phyloP scores from a whole-genome alignment of 1,140 invertebrate genomes.

The Agrilus planipennis region DNA sequence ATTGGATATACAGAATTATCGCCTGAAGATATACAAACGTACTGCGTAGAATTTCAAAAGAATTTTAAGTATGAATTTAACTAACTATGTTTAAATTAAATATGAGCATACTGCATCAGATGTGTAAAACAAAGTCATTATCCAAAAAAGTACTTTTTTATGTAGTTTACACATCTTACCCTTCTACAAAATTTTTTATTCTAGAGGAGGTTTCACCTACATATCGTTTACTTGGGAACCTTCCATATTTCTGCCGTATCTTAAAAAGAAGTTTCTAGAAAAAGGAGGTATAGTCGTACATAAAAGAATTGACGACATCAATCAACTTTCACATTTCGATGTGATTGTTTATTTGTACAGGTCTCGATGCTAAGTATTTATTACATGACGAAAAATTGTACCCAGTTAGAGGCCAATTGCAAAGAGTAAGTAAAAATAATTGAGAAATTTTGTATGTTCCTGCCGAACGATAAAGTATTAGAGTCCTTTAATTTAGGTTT shows the following conservation, averaged over 20 bases:
- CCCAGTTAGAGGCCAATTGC: conserved; percentile 58
- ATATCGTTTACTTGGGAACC: conserved; percentile 50
- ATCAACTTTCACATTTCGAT: conserved; percentile 44
- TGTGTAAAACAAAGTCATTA: too few species aligned
- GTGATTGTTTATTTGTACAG: conserved; percentile 64
- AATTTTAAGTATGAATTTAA: conserved; percentile 32
- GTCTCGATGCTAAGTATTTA: conserved; percentile 45
- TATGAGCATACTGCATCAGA: too few species aligned
- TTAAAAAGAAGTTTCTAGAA: conserved; percentile 44
- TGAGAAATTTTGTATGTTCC: too few species aligned
- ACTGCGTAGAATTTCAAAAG: conserved; percentile 30
- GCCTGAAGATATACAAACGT: conserved; percentile 36
- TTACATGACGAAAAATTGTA: conserved; percentile 44
- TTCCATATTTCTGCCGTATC: conserved; percentile 44
- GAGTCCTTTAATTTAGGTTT: conserved; percentile 43
- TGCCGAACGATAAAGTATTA: too few species aligned
- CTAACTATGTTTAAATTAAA: not conserved
- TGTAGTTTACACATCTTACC: too few species aligned
- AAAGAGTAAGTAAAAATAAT: too few species aligned
- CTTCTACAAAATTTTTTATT: too few species aligned
- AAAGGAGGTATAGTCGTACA: conserved; percentile 41
- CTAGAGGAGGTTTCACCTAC: conserved; percentile 47
- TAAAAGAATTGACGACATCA: conserved; percentile 39
- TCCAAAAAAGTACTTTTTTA: too few species aligned
- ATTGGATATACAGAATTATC: conserved; percentile 44